Evolutionary conservation across 2,113 vertebrate genomes (phyloP).

Genomic region (Aspidoscelis tigris): DNA sequence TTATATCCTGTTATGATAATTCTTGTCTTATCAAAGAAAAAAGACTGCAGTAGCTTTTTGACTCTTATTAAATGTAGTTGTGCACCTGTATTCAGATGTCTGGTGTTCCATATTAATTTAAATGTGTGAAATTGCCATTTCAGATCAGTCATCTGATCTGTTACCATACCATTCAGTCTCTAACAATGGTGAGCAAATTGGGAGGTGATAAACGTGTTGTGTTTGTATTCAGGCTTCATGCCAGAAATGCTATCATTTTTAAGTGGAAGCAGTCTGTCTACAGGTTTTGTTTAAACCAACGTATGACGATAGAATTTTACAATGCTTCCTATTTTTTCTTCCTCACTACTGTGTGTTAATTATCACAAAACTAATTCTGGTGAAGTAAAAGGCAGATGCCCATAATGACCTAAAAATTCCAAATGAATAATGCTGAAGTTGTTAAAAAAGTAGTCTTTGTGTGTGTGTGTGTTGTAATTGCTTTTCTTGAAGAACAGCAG

Average conservation of each 20-base stretch:
- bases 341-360: no score
- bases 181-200: constrained; percentile 25
- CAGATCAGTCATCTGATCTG: constrained; percentile 9
- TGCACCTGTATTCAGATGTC: not conserved
- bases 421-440: not conserved
- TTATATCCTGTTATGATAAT: not conserved
- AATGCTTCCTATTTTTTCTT: not conserved
- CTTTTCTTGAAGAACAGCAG: not conserved
- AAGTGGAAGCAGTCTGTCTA: constrained; percentile 22
- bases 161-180: not conserved
- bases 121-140: constrained; percentile 9
- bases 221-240: not conserved
- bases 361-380: not conserved
- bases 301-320: not conserved
- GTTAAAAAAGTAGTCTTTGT: no score
- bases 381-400: not conserved
- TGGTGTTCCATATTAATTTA: constrained; percentile 16
- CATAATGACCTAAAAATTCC: not conserved
- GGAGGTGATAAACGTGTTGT: constrained; percentile 1
- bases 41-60: not conserved
- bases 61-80: not conserved
- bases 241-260: constrained; percentile 13
- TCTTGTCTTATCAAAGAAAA: not conserved
- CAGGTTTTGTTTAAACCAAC: constrained; percentile 19
- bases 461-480: no score